Evolutionary conservation across 2,113 vertebrate genomes (phyloP).

Genomic region (Ciconia maguari): DNA sequence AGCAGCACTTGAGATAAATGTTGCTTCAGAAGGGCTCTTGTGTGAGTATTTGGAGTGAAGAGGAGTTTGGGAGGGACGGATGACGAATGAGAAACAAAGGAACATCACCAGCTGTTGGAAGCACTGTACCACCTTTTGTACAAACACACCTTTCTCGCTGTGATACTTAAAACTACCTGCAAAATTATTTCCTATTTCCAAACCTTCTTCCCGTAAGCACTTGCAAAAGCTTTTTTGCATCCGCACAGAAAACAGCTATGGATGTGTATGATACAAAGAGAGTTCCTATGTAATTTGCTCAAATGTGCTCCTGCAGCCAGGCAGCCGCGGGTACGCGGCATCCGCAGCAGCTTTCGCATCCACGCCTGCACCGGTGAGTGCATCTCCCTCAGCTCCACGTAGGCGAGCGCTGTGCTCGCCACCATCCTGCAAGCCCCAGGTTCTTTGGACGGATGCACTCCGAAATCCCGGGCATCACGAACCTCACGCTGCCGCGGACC

Average conservation of each 20-base stretch:
- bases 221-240: neutral
- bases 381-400: neutral
- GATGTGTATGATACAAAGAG: neutral
- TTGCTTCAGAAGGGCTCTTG: slow-evolving; percentile 5
- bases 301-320: neutral
- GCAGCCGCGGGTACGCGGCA: neutral
- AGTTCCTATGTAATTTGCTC: neutral
- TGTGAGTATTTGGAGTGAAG: neutral
- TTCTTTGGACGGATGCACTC: neutral
- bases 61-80: neutral
- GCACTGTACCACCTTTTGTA: neutral
- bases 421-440: neutral
- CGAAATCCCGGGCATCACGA: accelerated
- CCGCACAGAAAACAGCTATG: neutral
- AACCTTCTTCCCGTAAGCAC: neutral
- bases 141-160: neutral
- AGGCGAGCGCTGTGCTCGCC: accelerated
- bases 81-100: neutral
- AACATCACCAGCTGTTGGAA: neutral
- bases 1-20: slow-evolving; percentile 49
- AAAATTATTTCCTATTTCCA: neutral
- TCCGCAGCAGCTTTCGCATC: neutral
- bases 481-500: accelerated
- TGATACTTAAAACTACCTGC: neutral
- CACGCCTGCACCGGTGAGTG: accelerated